Percentiles rank a stretch among this genome's conserved stretches.
Conservation (phyloP, 2,888 invertebrate genomes). For the Embidobia sp. region DNA sequence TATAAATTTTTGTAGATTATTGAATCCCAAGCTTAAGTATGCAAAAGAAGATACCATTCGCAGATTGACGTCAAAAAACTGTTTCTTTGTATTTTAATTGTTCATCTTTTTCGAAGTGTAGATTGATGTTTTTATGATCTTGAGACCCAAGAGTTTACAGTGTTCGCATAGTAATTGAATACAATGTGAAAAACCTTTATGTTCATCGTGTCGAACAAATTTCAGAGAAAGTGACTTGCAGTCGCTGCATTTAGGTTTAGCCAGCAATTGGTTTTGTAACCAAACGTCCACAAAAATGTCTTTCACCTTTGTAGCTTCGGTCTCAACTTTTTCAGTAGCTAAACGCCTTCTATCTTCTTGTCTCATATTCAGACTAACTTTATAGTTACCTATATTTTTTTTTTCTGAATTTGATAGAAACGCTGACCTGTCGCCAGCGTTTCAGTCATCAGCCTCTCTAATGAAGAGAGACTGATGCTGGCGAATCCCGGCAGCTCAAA, state of each 20-base stretch:
- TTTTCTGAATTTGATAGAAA: too few species aligned
- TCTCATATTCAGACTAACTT: constrained; percentile 19
- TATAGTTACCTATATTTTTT: too few species aligned
- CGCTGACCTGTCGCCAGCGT: too few species aligned
- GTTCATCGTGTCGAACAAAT: not conserved
- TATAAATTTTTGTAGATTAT: not conserved
- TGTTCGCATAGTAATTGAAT: constrained; percentile 6
- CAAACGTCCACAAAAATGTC: constrained; percentile 8
- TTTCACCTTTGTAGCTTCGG: not conserved
- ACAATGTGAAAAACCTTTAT: not conserved
- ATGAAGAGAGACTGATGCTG: too few species aligned
- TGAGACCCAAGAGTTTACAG: not conserved
- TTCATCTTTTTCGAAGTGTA: not conserved
- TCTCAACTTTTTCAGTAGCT: not conserved
- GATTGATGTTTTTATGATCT: not conserved
- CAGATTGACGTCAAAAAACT: constrained; percentile 1
- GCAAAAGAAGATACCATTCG: constrained; percentile 5
- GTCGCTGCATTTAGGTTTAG: constrained; percentile 9
- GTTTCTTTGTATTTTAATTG: not conserved
- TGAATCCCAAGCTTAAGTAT: not conserved
- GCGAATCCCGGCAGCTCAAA: too few species aligned
- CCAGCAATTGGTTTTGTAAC: constrained; percentile 11
- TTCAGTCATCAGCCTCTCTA: too few species aligned
- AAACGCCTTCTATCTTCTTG: constrained; percentile 1
- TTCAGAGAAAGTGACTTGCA: not conserved